Percentiles rank a stretch among this genome's conserved stretches.
These are phyloP conservation scores for Troides aeacus DNA, from an alignment of 2,888 invertebrate genomes.

Conservation along the genomic window DNA sequence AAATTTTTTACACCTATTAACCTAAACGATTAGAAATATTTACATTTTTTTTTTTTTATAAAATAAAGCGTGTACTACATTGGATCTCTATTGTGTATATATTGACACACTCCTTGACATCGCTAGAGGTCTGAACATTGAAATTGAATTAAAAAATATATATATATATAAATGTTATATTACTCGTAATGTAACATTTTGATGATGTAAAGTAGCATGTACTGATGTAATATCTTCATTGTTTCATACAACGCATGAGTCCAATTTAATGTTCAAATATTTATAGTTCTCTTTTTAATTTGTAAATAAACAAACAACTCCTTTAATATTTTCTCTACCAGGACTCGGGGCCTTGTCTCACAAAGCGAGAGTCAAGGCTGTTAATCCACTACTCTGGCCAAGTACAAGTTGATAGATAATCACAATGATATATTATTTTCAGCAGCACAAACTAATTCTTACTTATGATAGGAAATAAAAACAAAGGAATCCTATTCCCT, in stretches of 20 bases:
- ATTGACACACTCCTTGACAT: slow-evolving; percentile 49
- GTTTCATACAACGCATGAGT: not conserved
- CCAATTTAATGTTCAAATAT: not conserved
- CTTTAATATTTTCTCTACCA: no score
- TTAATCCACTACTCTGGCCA: no score
- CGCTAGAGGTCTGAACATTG: slow-evolving; percentile 57
- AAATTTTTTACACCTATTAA: slow-evolving; percentile 80
- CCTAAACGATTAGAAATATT: slow-evolving; percentile 76
- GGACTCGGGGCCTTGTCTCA: not conserved
- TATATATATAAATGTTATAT: slow-evolving; percentile 8
- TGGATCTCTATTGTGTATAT: slow-evolving; percentile 52
- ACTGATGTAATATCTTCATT: not conserved
- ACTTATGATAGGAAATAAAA: not conserved
- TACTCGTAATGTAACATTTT: slow-evolving; percentile 3
- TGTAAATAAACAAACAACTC: no score
- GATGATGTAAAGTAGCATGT: not conserved
- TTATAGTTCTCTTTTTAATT: not conserved
- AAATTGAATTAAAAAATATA: slow-evolving; percentile 40
- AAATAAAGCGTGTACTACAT: slow-evolving; percentile 68
- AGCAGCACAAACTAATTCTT: not conserved
- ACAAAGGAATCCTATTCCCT: not conserved
- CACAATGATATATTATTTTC: not conserved
- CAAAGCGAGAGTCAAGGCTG: no score
- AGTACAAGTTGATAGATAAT: no score
- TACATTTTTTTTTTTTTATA: slow-evolving; percentile 63